A percentile compares a stretch with the other conserved stretches of the same genome.
Evolutionary conservation across 2,797 vertebrate genomes (phyloP).

Genomic region (Anguilla marmorata): DNA sequence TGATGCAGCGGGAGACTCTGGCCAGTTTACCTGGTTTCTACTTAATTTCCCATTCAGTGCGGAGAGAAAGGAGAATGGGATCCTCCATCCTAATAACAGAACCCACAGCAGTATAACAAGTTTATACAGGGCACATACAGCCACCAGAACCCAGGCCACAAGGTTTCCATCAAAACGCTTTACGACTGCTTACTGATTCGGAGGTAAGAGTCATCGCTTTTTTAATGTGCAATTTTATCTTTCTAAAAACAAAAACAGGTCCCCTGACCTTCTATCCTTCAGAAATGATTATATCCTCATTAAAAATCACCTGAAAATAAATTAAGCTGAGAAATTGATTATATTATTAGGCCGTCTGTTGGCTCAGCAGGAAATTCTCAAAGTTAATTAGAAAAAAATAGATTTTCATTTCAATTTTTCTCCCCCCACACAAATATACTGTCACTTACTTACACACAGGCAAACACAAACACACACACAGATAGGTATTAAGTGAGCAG

Average conservation of each 20-base stretch:
- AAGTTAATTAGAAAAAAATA: slow-evolving; percentile 87
- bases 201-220: neutral
- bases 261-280: slow-evolving; percentile 72
- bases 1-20: slow-evolving; percentile 69
- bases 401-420: slow-evolving; percentile 63
- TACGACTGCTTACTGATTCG: neutral
- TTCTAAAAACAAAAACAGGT: slow-evolving; percentile 61
- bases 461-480: neutral
- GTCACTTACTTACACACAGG: neutral
- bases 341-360: slow-evolving; percentile 90
- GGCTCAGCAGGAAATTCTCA: slow-evolving; percentile 95
- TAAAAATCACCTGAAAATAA: slow-evolving; percentile 80
- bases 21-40: slow-evolving; percentile 28
- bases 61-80: slow-evolving; percentile 5
- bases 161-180: neutral
- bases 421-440: slow-evolving; percentile 28
- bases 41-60: slow-evolving; percentile 25
- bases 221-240: slow-evolving; percentile 63
- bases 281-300: slow-evolving; percentile 74
- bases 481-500: neutral
- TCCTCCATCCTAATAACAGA: slow-evolving; percentile 1
- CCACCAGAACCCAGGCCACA: neutral
- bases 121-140: neutral
- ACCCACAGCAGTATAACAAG: neutral
- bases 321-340: slow-evolving; percentile 90